Evolutionary conservation across 1,140 invertebrate species (phyloP).

Genomic region (Meloidogyne hapla): DNA sequence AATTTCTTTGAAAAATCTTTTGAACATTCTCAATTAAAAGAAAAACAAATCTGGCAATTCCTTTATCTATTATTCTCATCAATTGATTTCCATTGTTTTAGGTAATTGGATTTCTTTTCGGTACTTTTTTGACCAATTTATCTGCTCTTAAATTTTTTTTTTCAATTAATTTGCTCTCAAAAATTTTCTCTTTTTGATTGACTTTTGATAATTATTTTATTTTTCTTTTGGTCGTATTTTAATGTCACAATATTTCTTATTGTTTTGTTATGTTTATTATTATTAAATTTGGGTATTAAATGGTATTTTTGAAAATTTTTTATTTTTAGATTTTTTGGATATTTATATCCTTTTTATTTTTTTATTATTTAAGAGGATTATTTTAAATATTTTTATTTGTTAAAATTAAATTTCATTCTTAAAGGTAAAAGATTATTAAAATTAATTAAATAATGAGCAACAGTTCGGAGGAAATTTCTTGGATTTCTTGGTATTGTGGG

Average conservation of each 20-base stretch:
- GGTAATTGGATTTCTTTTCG: neutral
- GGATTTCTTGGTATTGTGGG: constrained; percentile 99
- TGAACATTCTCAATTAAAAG: no score
- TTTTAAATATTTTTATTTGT: neutral
- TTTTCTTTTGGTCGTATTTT: neutral
- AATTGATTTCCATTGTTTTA: neutral
- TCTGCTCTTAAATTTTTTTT: no score
- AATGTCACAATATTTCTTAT: neutral
- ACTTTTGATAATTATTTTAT: neutral
- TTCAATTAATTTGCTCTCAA: neutral
- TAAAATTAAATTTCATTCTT: no score
- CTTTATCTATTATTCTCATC: neutral
- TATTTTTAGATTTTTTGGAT: neutral
- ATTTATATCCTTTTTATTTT: neutral
- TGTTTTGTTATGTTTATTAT: constrained; percentile 3
- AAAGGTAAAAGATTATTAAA: neutral
- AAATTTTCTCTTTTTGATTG: neutral
- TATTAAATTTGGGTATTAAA: neutral
- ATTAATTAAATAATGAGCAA: constrained; percentile 73
- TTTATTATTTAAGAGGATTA: neutral
- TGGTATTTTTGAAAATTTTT: neutral
- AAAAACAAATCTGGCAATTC: neutral
- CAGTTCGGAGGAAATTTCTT: constrained; percentile 98
- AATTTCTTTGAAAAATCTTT: no score
- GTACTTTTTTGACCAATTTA: neutral